These are phyloP conservation scores for Scaeva pyrastri DNA, from an alignment of 2,888 invertebrate genomes.

Conservation along the genomic window DNA sequence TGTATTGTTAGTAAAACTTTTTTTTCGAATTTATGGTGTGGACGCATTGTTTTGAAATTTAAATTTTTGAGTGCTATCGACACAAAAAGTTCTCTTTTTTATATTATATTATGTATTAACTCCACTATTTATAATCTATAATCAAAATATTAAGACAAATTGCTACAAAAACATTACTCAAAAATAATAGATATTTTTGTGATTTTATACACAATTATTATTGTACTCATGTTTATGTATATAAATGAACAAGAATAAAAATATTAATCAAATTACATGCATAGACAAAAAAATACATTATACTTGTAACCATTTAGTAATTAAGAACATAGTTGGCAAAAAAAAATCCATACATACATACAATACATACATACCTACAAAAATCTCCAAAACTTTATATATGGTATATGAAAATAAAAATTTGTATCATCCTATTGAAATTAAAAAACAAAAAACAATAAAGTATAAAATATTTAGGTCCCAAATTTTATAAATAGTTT, in stretches of 20 bases:
- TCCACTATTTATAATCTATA: conserved; percentile 52
- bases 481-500: conserved; percentile 9
- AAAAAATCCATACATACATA: conserved; percentile 9
- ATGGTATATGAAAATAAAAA: conserved; percentile 66
- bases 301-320: conserved; percentile 54
- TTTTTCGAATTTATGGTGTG: conserved; percentile 34
- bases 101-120: conserved; percentile 44
- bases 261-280: conserved; percentile 52
- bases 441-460: conserved; percentile 55
- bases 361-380: conserved; percentile 17
- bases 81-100: conserved; percentile 30
- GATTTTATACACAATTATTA: conserved; percentile 73
- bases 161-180: conserved; percentile 70
- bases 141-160: conserved; percentile 47
- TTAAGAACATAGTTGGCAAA: conserved; percentile 43
- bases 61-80: conserved; percentile 54
- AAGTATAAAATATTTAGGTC: conserved; percentile 63
- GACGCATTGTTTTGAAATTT: conserved; percentile 27
- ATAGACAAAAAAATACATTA: conserved; percentile 29
- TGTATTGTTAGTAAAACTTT: conserved; percentile 31
- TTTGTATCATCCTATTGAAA: conserved; percentile 68
- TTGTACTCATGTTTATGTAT: not conserved
- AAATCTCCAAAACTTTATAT: conserved; percentile 69
- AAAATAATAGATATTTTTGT: conserved; percentile 73
- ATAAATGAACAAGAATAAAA: conserved; percentile 8